Base-by-base conservation (phyloP, 2,888 invertebrate genomes). In the Cryptophagus acutangulus region DNA sequence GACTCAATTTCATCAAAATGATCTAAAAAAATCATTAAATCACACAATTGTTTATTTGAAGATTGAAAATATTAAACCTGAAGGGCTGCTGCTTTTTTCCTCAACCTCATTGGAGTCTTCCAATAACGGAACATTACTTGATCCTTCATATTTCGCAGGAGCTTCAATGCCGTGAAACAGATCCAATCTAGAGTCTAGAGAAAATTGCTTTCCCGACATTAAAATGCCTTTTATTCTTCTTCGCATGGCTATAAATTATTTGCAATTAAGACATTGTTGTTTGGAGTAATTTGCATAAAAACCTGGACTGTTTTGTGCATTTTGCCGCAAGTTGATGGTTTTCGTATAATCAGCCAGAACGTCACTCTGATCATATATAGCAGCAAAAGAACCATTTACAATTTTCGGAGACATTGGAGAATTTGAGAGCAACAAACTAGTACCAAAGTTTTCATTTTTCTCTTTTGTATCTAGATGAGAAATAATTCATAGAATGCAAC, bases 341-440 rank as follows among this genome's bases (percentile, higher is more conserved):
- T 80, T 81, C 26, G 82, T 80, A 59, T 84, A 86, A 34, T 85
- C 84, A 9, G 78, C 78, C 48, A 87, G 72, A 3, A 82, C 75
- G 56, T 85, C 85, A 34, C 80, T 80, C 42, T 82, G 82, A 62
- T 93, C 92, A 57, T 89, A 89, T 46, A 93, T 85, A 16, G 92
- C 93, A 0, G 86, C 92, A 67, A 91, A 93, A 33, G 90, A 92
- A 2, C 91, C 93, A 57, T 94, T 92, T 2, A 94, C 91, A 36
- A 96, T 87, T 73, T 95, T 96, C 0, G 96, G 96, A 3, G 93
- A 93, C 85, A 91, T 89, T 1, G 95, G 95, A 2, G 91, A 90
- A 69, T 96, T 96, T 35, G 94, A 89, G 34, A 96, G 74, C 15
- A 96, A 76, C 1, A 96, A 76, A 61, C 94, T 94, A 31, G 95